Evolutionary conservation across 2,797 vertebrate genomes (phyloP).

Genomic region (Allobates femoralis): DNA sequence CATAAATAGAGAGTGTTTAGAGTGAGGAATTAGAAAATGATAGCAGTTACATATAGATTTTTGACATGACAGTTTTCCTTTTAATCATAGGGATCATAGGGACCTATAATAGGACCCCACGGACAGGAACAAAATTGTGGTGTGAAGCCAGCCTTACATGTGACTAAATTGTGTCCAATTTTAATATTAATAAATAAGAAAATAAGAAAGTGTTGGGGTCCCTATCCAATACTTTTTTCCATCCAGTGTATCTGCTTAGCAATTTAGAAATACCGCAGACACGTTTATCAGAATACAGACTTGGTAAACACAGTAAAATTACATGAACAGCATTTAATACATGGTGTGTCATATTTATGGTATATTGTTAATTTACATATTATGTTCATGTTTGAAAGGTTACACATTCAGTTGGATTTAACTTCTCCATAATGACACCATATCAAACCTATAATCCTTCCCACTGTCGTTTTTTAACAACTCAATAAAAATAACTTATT

Average conservation of each 20-base stretch:
- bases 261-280: background rate
- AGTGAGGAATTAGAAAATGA: too few species aligned
- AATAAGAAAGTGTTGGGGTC: too few species aligned
- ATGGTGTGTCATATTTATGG: background rate
- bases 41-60: too few species aligned
- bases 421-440: background rate
- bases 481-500: slow-evolving; percentile 23
- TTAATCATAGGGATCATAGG: too few species aligned
- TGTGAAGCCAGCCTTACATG: too few species aligned
- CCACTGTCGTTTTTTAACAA: slow-evolving; percentile 10
- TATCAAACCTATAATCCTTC: background rate
- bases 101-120: too few species aligned
- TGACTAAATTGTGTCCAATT: too few species aligned
- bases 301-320: background rate
- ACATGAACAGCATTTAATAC: background rate
- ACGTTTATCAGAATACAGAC: background rate
- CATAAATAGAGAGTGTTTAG: too few species aligned
- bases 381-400: slow-evolving; percentile 8
- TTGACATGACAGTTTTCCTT: too few species aligned
- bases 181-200: too few species aligned
- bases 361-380: slow-evolving; percentile 5
- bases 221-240: too few species aligned
- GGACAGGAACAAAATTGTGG: too few species aligned
- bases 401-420: background rate
- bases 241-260: background rate